Base-by-base conservation (phyloP, 2,113 vertebrate species). In the Todiramphus chloris region DNA sequence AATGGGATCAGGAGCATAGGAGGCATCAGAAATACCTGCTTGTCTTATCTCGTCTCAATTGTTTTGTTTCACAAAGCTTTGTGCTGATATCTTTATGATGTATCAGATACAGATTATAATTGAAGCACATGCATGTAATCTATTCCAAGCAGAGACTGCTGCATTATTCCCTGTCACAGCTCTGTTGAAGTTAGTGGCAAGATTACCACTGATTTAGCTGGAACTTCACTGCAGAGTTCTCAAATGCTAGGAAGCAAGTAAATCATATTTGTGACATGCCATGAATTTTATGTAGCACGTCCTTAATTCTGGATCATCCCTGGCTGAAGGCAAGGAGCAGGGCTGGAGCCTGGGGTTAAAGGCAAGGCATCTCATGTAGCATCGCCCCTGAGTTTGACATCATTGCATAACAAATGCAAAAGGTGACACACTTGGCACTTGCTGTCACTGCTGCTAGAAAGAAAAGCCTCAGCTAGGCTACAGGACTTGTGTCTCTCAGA, bases 21-120 rank as follows among this genome's bases (percentile, higher is more conserved):
- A 83, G 60, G 55, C 3, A 1, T 59, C 76, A 55, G 64, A 53
- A 90, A 13, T 37, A n/a, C 58, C 67, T 77, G 64, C 60, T 25
- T 60, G 78, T 56, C 66, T 90, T 87, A 94, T 87, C 94, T 81
- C 39, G 1, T 72, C 27, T 70, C 85, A 13, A 13, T n/a, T 90
- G 78, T 94, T 95, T 37, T 76, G 81, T 37, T 93, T 80, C 82
- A 83, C 85, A 69, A 74, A 88, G 90, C 75, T 41, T 13, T 63
- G 78, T n/a, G 27, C 53, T 1, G 5, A 0, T 92, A 93, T 88
- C 95, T 93, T 5, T 43, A 77, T 25, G 63, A 90, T 91, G 37
- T 16, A 87, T 87, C 89, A 91, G 92, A 94, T 83, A 85, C 28
- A 15, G 37, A 10, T 68, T 23, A 24, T 87, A 62, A 76, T 18